Evolutionary conservation across 2,888 invertebrate species (phyloP), one percentile per base, ranked within the genome.

Genomic region (Andrena praecox): DNA sequence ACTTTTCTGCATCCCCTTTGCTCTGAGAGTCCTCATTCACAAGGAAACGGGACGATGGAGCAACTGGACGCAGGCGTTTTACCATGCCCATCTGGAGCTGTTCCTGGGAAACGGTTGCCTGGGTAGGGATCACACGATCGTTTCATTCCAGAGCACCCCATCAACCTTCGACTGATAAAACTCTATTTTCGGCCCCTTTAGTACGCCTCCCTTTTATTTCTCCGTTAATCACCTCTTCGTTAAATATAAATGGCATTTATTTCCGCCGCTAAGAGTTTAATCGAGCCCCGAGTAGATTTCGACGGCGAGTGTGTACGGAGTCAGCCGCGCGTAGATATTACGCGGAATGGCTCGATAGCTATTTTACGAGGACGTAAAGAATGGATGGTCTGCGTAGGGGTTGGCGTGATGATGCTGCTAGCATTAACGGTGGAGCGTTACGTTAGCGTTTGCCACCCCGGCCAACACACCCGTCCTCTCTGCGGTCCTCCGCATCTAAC

Each of bases 401-500:
- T 96, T n/a, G 97, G 97, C 73, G 97, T 97, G 2, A 95, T 97
- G 95, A 96, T 97, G 96, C 95, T 97, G 16, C 94, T 97, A 70
- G 96, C 96, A 10, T 94, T 97, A 87, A 97, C 97, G 24, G 95
- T 97, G 80, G 97, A 97, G 91, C 95, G 97, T 59, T 97, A 96
- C 93, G 95, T 97, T 48, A 96, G 97, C 80, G 96, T 97, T 6
- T 97, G 97, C 89, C 96, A 96, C 94, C 97, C 97, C 2, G 96
- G 96, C 4, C 91, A 91, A 81, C 95, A 96, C 87, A 95, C 96
- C 20, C 94, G 96, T 63, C 96, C 96, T 4, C 95, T 96, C 63
- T 95, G 96, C 92, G 96, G 96, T 52, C 95, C 96, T 4, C 96
- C 96, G 20, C 95, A 96, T 89, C 95, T 95, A 71, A 96, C 96